Evolutionary conservation across 2,113 vertebrate genomes (phyloP).

Genomic region (Solea senegalensis): DNA sequence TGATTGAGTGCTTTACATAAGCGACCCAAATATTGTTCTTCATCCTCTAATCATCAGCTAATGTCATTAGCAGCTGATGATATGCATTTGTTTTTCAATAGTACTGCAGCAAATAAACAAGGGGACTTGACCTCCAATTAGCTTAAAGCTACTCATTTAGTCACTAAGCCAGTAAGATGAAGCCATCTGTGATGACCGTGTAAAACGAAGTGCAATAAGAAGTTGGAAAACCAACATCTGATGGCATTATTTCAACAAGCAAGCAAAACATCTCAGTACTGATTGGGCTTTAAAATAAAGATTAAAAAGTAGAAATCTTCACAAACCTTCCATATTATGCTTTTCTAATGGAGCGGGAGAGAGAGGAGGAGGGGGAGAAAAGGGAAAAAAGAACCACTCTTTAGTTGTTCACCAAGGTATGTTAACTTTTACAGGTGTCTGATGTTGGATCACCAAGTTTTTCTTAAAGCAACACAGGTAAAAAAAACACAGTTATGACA

Average conservation of each 20-base stretch:
- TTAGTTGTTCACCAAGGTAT: constrained; percentile 73
- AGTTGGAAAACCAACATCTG: constrained; percentile 82
- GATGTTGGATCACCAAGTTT: constrained; percentile 81
- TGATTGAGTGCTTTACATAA: constrained; percentile 1
- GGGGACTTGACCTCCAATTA: constrained; percentile 29
- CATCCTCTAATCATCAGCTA: constrained; percentile 12
- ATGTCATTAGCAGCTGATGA: constrained; percentile 14
- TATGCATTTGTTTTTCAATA: constrained; percentile 61
- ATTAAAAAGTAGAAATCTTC: constrained; percentile 73
- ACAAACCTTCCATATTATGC: constrained; percentile 90
- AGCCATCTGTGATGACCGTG: constrained; percentile 46
- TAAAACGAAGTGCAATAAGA: constrained; percentile 77
- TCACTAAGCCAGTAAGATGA: constrained; percentile 46
- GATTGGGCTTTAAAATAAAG: constrained; percentile 62
- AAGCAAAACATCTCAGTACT: constrained; percentile 76
- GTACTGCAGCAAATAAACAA: constrained; percentile 31
- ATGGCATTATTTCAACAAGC: constrained; percentile 75
- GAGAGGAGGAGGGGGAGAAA: constrained; percentile 73
- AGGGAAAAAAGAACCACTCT: constrained; percentile 77
- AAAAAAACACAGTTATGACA: constrained; percentile 1
- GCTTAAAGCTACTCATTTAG: constrained; percentile 30
- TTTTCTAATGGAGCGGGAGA: constrained; percentile 86
- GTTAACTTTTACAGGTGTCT: constrained; percentile 62
- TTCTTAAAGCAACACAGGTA: constrained; percentile 77
- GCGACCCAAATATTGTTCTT: constrained; percentile 8